These are phyloP conservation scores for Emberiza fucata DNA, from an alignment of 2,113 vertebrate genomes.

Conservation along the genomic window DNA sequence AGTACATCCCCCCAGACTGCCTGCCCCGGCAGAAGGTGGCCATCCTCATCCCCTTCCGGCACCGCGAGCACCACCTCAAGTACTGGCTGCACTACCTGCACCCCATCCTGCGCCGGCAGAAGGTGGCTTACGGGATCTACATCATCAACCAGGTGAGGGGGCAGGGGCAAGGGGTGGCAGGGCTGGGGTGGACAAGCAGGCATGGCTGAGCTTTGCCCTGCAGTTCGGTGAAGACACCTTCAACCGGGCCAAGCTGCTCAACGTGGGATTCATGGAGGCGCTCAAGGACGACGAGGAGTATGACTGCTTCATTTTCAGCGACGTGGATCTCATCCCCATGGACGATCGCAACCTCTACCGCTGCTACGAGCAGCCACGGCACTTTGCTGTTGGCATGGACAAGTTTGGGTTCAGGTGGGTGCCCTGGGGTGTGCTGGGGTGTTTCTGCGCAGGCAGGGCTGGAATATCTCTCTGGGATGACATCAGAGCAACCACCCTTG, in stretches of 20 bases:
- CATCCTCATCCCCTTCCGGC: slow-evolving; percentile 96
- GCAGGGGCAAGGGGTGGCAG: background rate
- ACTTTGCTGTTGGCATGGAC: slow-evolving; percentile 97
- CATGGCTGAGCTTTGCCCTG: background rate
- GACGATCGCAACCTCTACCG: slow-evolving; percentile 98
- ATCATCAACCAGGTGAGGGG: slow-evolving; percentile 93
- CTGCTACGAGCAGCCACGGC: slow-evolving; percentile 95
- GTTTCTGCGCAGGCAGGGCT: background rate
- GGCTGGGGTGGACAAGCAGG: background rate
- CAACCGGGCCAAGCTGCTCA: slow-evolving; percentile 95
- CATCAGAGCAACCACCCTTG: fast-evolving
- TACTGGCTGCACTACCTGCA: slow-evolving; percentile 99
- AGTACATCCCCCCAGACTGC: slow-evolving; percentile 89
- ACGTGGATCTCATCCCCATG: slow-evolving; percentile 98
- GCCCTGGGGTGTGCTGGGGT: background rate
- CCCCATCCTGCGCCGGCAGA: slow-evolving; percentile 94
- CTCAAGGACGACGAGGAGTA: slow-evolving; percentile 88
- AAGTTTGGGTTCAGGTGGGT: slow-evolving; percentile 81
- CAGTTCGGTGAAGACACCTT: slow-evolving; percentile 96
- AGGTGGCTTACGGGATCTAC: slow-evolving; percentile 93
- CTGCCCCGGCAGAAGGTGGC: slow-evolving; percentile 91
- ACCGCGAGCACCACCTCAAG: slow-evolving; percentile 95
- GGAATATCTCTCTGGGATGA: background rate
- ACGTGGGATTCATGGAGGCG: slow-evolving; percentile 92
- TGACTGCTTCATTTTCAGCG: slow-evolving; percentile 98